phyloP scores from a whole-genome alignment of 2,113 vertebrate species.

The human region DNA sequence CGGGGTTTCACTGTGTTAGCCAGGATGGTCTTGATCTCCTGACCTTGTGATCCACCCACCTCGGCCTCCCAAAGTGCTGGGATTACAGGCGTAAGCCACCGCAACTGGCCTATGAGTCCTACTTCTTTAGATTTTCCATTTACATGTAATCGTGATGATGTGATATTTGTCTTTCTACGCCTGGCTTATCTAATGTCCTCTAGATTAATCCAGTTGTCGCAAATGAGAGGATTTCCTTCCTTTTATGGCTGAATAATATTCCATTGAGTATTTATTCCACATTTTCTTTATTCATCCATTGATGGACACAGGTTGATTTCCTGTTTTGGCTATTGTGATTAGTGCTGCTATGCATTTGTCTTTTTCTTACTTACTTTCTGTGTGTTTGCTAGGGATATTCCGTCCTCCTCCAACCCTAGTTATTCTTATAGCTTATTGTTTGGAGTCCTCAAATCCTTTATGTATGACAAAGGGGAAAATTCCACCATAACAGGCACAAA shows the following conservation, averaged over 20 bases:
- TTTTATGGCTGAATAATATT: background rate
- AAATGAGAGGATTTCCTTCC: background rate
- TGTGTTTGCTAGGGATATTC: background rate
- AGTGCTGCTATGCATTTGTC: background rate
- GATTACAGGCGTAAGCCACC: too few relatives aligned
- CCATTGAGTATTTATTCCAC: too few relatives aligned
- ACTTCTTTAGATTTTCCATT: background rate
- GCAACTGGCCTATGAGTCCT: too few relatives aligned
- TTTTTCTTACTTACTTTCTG: background rate
- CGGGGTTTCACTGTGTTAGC: too few relatives aligned
- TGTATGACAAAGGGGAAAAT: slow-evolving; percentile 51
- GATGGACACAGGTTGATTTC: background rate
- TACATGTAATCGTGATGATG: too few relatives aligned
- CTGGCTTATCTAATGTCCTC: background rate
- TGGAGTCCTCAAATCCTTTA: slow-evolving; percentile 60
- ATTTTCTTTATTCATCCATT: background rate
- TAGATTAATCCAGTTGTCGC: too few relatives aligned
- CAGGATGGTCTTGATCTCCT: too few relatives aligned
- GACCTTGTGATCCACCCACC: too few relatives aligned
- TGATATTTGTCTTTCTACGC: too few relatives aligned
- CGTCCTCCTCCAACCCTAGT: background rate
- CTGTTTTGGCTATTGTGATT: background rate
- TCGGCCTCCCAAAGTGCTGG: too few relatives aligned
- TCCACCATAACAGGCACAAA: slow-evolving; percentile 64
- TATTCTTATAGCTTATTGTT: slow-evolving; percentile 26